Evolutionary conservation across 2,797 vertebrate species (phyloP).

Genomic region (Clamator glandarius): DNA sequence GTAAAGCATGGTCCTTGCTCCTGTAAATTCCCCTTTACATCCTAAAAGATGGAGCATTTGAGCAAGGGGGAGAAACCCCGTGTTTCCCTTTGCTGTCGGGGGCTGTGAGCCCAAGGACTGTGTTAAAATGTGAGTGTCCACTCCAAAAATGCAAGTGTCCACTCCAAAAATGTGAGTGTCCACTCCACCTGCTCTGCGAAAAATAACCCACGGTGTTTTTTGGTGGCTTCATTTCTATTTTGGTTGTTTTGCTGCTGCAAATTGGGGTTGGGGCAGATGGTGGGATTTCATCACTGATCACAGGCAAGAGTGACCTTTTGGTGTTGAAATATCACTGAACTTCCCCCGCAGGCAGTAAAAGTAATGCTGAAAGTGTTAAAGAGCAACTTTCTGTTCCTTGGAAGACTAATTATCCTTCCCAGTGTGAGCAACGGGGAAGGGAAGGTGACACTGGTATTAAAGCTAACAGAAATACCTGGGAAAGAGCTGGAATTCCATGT

Average conservation of each 20-base stretch:
- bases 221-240: fast-evolving
- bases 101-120: neutral
- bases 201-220: fast-evolving
- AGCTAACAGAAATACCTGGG: fast-evolving
- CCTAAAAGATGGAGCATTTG: neutral
- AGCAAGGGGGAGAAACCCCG: neutral
- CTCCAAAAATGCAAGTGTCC: neutral
- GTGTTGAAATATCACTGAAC: neutral
- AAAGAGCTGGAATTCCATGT: neutral
- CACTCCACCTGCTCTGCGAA: neutral
- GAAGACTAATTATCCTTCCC: neutral
- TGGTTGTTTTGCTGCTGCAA: neutral
- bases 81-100: neutral
- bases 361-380: neutral
- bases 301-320: neutral
- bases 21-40: neutral
- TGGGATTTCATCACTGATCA: neutral
- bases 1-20: neutral
- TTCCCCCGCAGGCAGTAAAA: neutral
- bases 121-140: no score
- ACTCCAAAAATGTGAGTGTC: no score
- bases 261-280: neutral
- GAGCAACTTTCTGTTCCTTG: neutral
- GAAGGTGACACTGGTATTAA: neutral
- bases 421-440: neutral